Conservation (phyloP, 2,113 vertebrate genomes). For the Apaloderma vittatum region DNA sequence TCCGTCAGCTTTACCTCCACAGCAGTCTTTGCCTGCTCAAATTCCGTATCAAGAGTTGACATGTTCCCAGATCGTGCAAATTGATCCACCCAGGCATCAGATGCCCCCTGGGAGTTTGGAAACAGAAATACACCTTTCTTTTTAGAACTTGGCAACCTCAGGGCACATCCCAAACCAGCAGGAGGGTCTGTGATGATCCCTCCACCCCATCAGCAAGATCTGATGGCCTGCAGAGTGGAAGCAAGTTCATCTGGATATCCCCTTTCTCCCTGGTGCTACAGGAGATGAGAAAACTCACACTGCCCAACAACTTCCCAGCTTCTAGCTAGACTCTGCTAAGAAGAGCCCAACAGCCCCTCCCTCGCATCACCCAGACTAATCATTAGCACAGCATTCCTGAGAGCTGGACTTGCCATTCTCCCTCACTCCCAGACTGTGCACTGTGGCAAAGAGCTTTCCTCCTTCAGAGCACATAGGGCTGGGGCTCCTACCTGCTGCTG, state of each 20-base stretch:
- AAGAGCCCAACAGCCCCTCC: not conserved
- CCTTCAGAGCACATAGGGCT: constrained; percentile 41
- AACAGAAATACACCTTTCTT: constrained; percentile 40
- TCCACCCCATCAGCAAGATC: not conserved
- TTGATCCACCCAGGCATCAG: constrained; percentile 96
- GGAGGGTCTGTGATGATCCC: not conserved
- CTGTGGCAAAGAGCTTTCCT: constrained; percentile 19
- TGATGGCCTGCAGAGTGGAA: not conserved
- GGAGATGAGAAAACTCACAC: not conserved
- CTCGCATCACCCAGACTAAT: not conserved
- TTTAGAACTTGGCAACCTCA: constrained; percentile 15
- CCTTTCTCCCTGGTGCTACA: not conserved
- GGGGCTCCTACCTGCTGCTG: constrained; percentile 93
- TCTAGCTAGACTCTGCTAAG: constrained; percentile 31
- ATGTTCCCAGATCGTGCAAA: constrained; percentile 80
- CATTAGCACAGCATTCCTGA: not conserved
- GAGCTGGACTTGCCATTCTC: constrained; percentile 9
- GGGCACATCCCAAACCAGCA: not conserved
- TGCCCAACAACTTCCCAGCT: not conserved
- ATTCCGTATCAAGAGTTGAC: constrained; percentile 85
- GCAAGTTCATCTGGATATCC: not conserved
- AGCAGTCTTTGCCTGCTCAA: constrained; percentile 94
- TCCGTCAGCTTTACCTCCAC: constrained; percentile 88
- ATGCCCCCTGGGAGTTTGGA: constrained; percentile 81
- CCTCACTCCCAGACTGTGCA: constrained; percentile 27